phyloP scores from a whole-genome alignment of 2,888 invertebrate species.

The Sericinus montela region DNA sequence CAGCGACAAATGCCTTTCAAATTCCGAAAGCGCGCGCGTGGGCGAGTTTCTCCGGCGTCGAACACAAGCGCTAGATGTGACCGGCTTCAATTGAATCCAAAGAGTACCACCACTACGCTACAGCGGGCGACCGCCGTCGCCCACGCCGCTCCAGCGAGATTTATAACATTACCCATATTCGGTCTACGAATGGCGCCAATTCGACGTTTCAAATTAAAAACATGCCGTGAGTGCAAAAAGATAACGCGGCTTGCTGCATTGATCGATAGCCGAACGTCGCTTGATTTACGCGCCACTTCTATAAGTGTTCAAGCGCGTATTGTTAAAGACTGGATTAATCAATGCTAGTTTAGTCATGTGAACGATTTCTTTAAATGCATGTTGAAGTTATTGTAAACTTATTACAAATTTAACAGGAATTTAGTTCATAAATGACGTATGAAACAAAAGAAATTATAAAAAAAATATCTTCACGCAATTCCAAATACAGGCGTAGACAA shows the following conservation, averaged over 20 bases:
- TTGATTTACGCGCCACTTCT: slow-evolving; percentile 61
- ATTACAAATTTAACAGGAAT: too few species aligned
- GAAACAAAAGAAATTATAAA: too few species aligned
- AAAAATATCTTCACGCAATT: too few species aligned
- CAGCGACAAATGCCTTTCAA: slow-evolving; percentile 73
- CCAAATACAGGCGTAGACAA: too few species aligned
- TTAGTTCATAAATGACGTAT: too few species aligned
- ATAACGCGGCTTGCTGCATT: slow-evolving; percentile 44
- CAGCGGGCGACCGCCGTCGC: slow-evolving; percentile 42
- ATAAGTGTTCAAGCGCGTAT: slow-evolving; percentile 32
- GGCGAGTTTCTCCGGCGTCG: slow-evolving; percentile 54
- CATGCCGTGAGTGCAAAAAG: slow-evolving; percentile 65
- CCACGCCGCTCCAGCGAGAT: slow-evolving; percentile 58
- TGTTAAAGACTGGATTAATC: slow-evolving; percentile 1
- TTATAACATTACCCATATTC: slow-evolving; percentile 78
- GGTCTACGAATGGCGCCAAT: slow-evolving; percentile 73
- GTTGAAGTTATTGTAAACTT: too few species aligned
- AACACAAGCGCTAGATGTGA: slow-evolving; percentile 47
- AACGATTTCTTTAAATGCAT: too few species aligned
- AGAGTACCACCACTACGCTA: slow-evolving; percentile 30
- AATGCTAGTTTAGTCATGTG: not conserved
- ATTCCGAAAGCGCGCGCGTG: slow-evolving; percentile 73
- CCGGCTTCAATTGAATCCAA: slow-evolving; percentile 60
- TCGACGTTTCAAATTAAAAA: slow-evolving; percentile 75
- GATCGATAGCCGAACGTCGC: slow-evolving; percentile 61